Conservation (phyloP, 2,888 invertebrate species). For the Drosophila setosimentum region DNA sequence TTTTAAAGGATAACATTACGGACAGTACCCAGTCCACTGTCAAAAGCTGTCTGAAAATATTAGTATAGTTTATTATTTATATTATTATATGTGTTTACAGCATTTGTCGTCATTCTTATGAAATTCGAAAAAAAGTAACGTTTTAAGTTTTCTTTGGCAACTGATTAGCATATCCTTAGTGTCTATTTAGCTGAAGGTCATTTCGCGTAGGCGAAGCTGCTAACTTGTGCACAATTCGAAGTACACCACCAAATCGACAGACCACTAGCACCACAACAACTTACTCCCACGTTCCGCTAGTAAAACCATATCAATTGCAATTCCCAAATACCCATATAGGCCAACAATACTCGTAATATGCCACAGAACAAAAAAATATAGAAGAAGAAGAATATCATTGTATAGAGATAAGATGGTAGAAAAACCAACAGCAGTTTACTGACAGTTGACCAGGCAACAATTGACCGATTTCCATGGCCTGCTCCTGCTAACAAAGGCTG, state of each 20-base stretch:
- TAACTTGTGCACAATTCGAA: constrained; percentile 23
- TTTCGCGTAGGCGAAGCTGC: constrained; percentile 12
- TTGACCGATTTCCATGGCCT: constrained; percentile 73
- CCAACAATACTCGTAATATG: constrained; percentile 58
- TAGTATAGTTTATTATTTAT: too few species aligned
- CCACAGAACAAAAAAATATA: constrained; percentile 10
- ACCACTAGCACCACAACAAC: neutral
- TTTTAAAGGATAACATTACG: neutral
- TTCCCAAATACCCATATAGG: constrained; percentile 56
- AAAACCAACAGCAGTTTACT: constrained; percentile 58
- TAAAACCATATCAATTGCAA: constrained; percentile 32
- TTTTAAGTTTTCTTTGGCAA: neutral
- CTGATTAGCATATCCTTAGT: neutral
- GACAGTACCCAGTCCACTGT: too few species aligned
- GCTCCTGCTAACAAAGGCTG: constrained; percentile 44
- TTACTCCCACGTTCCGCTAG: constrained; percentile 2
- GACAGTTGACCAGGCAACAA: constrained; percentile 77
- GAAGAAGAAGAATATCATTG: constrained; percentile 3
- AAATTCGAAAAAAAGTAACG: too few species aligned
- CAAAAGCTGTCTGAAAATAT: too few species aligned
- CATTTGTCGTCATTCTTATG: too few species aligned
- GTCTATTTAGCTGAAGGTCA: constrained; percentile 45
- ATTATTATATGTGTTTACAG: too few species aligned
- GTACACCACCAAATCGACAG: neutral
- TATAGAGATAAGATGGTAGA: constrained; percentile 5